Evolutionary conservation across 2,113 vertebrate genomes (phyloP), one percentile per base, ranked within the genome.

Genomic region (Lutjanus erythropterus): DNA sequence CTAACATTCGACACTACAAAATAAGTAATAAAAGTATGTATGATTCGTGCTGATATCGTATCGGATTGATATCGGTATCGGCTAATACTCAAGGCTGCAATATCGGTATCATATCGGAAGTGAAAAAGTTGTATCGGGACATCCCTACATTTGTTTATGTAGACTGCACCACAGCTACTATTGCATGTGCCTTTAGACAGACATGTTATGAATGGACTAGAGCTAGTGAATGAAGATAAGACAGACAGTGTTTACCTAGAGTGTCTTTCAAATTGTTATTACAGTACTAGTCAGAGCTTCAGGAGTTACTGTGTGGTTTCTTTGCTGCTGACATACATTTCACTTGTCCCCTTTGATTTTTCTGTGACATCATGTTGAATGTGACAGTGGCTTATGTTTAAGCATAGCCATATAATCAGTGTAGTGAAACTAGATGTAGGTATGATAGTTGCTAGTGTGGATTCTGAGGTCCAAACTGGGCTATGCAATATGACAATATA

Each of bases 391-490:
- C 27, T 70, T 3, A 49, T 29, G 18, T 29, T 21, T 53, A 27
- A 82, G 49, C 8, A 21, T 5, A 31, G 25, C 59, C 18, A 25
- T 55, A 33, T 15, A 23, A 23, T 21, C 33, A 27, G 14, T 49
- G 25, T 42, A 41, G 6, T 55, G 39, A 62, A 49, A 49, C 61
- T 21, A 72, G 60, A 46, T 52, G 27, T 70, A 21, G 29, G 18
- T 56, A n/a, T n/a, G n/a, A n/a, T n/a, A n/a, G n/a, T n/a, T n/a
- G 37, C 6, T 25, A 19, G 23, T 58, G 33, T 72, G 10, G 27
- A 61, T 77, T 42, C 35, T 55, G 27, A 42, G 39, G 15, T 52
- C n/a, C n/a, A n/a, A n/a, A n/a, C n/a, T n/a, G n/a, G n/a, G n/a
- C n/a, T n/a, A n/a, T n/a, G n/a, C n/a, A n/a, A n/a, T n/a, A n/a